phyloP scores from a whole-genome alignment of 2,797 vertebrate species.

The Malacoraja senta region DNA sequence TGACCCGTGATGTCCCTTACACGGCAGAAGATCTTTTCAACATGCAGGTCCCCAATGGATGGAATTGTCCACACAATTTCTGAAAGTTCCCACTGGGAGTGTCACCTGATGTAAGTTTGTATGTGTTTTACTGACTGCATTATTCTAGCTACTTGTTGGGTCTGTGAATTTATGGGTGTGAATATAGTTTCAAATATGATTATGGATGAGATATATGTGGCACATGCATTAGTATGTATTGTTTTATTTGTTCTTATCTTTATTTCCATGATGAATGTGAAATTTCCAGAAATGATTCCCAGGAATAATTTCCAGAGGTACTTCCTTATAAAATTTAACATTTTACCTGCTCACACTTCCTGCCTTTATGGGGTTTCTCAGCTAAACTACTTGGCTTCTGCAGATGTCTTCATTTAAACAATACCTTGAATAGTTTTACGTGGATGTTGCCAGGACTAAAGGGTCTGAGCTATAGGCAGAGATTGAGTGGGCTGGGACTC shows the following conservation, averaged over 20 bases:
- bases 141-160: not conserved
- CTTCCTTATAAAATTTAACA: not conserved
- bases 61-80: too few species aligned
- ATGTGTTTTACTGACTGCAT: too few species aligned
- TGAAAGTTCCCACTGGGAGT: too few species aligned
- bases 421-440: not conserved
- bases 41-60: too few species aligned
- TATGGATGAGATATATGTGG: not conserved
- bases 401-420: not conserved
- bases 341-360: not conserved
- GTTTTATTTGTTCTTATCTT: not conserved
- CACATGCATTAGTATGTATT: not conserved
- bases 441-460: too few species aligned
- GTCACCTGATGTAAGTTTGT: too few species aligned
- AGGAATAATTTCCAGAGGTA: not conserved
- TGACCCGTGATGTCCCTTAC: too few species aligned
- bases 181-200: not conserved
- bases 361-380: not conserved
- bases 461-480: too few species aligned
- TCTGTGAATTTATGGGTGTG: not conserved
- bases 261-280: not conserved
- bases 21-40: too few species aligned
- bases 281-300: not conserved
- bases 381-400: not conserved
- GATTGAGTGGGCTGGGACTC: too few species aligned